Evolutionary conservation across 2,888 invertebrate species (phyloP), one percentile per base, ranked within the genome.

Genomic region (Meganola albula): DNA sequence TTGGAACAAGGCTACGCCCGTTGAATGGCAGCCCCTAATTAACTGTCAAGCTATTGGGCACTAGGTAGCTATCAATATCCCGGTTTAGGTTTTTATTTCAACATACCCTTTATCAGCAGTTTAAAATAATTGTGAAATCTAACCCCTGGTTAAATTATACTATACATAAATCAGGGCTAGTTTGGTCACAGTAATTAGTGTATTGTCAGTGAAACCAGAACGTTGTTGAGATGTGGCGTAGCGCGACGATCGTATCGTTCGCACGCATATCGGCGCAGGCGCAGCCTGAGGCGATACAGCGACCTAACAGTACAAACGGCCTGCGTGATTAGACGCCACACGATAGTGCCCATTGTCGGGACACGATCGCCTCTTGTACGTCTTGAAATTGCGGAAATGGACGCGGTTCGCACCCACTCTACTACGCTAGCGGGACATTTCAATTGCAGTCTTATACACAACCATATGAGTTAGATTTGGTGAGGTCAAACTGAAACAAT

Each of bases 331-430:
- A 85, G 83, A 82, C 85, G 77, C 74, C 79, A 77, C 79, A 78
- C 80, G 80, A 84, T 84, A 82, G 76, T 65, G 73, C 67, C 79
- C 64, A 83, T 84, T 84, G 84, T 84, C 83, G 74, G 80, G 72
- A 77, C 82, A 82, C 80, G 78, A 83, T 84, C 74, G 71, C 74
- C 76, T 74, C 72, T 72, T 74, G 74, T 76, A 74, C 77, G 74
- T 78, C 75, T 78, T 69, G 79, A 77, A 79, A 84, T 82, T 82
- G 80, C 80, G 84, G 83, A 84, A 84, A 83, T 80, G 76, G 74
- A 79, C 74, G 66, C 68, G 63, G 70, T 69, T 74, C 60, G 76
- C 79, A 78, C 78, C 74, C 78, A 76, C 74, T 71, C 72, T 74
- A 75, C 69, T 67, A 58, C 59, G 67, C 67, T 76, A 72, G 76